Evolutionary conservation across 2,888 invertebrate genomes (phyloP).

Genomic region (Camptogramma bilineatum): DNA sequence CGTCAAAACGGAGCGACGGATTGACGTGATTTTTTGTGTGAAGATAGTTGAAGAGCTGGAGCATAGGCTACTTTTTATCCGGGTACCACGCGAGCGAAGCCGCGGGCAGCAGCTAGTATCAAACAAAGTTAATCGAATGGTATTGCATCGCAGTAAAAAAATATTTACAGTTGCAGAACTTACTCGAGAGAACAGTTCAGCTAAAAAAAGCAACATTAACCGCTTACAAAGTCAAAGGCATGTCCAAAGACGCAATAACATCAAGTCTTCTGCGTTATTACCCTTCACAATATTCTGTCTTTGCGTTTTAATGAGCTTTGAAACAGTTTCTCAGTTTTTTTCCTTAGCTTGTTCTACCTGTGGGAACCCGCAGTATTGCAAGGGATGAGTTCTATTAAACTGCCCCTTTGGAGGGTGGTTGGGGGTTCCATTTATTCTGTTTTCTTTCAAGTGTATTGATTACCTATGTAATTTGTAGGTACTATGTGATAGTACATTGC

Average conservation of each 20-base stretch:
- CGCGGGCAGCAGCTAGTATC: too few relatives aligned
- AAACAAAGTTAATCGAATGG: too few relatives aligned
- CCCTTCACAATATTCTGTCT: conserved; percentile 7
- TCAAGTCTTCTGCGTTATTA: conserved; percentile 16
- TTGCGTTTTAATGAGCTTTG: conserved; percentile 8
- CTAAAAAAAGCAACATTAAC: not conserved
- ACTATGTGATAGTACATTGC: too few relatives aligned
- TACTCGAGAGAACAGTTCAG: not conserved
- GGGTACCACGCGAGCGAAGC: too few relatives aligned
- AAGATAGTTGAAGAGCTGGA: too few relatives aligned
- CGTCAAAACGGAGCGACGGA: too few relatives aligned
- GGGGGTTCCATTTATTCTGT: not conserved
- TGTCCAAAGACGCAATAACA: conserved; percentile 14
- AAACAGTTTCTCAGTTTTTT: not conserved
- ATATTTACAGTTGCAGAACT: not conserved
- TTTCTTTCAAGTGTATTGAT: not conserved
- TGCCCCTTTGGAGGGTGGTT: not conserved
- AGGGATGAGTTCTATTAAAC: conserved; percentile 5
- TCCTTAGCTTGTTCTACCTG: not conserved
- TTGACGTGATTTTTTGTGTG: too few relatives aligned
- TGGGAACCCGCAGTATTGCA: conserved; percentile 1
- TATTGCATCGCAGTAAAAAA: not conserved
- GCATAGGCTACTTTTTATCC: too few relatives aligned
- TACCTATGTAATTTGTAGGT: too few relatives aligned
- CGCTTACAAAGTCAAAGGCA: conserved; percentile 14